Conservation (phyloP, 2,888 invertebrate genomes). For the Micropterix aruncella region DNA sequence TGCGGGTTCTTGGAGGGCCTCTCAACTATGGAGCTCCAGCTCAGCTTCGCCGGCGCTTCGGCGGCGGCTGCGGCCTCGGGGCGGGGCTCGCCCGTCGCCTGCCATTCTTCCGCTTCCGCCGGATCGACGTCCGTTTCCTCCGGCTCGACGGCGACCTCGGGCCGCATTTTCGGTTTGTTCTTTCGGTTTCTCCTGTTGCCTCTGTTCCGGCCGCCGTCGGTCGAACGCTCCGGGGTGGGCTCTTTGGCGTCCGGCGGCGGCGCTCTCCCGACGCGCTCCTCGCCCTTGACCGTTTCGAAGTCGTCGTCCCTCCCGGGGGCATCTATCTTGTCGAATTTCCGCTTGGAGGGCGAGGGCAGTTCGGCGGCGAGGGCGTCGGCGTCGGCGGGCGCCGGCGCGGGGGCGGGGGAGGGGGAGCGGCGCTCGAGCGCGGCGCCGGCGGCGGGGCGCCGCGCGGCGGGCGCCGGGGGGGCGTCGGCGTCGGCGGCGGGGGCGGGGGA, state of each 20-base stretch:
- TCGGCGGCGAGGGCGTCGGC: neutral
- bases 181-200: slow-evolving; percentile 16
- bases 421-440: neutral
- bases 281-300: slow-evolving; percentile 21
- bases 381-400: neutral
- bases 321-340: too few relatives aligned
- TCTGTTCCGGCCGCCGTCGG: neutral
- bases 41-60: slow-evolving; percentile 31
- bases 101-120: slow-evolving; percentile 37
- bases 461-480: slow-evolving; percentile 5
- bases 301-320: slow-evolving; percentile 18
- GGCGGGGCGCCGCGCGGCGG: slow-evolving; percentile 7
- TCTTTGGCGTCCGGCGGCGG: slow-evolving; percentile 1
- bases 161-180: slow-evolving; percentile 17
- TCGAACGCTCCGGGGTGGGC: too few relatives aligned
- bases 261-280: slow-evolving; percentile 12
- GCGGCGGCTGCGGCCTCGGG: slow-evolving; percentile 27
- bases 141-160: slow-evolving; percentile 12
- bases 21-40: neutral
- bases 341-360: slow-evolving; percentile 1
- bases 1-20: neutral
- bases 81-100: slow-evolving; percentile 23
- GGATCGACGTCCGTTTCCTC: slow-evolving; percentile 15
- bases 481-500: slow-evolving; percentile 12
- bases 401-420: neutral